Conservation (phyloP, 2,113 vertebrate species). For the Pluvianellus socialis region DNA sequence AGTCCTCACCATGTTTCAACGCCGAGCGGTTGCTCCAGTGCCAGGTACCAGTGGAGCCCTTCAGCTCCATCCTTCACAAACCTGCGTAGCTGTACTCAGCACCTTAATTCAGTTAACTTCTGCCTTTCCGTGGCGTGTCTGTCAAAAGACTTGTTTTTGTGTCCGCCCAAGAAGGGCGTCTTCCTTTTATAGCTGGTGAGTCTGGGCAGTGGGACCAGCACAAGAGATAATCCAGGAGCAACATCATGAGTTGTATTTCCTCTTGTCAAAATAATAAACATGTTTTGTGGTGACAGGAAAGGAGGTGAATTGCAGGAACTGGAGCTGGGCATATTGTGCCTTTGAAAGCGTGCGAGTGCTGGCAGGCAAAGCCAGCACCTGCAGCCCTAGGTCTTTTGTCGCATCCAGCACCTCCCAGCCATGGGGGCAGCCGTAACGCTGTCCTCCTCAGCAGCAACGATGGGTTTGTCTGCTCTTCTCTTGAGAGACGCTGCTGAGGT, state of each 20-base stretch:
- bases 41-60: background rate
- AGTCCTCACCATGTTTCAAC: background rate
- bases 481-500: background rate
- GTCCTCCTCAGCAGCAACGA: background rate
- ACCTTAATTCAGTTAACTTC: background rate
- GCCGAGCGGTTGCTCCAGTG: background rate
- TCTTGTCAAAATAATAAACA: background rate
- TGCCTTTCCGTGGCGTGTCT: background rate
- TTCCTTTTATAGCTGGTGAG: background rate
- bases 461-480: background rate
- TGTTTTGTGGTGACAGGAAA: background rate
- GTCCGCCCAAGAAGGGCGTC: background rate
- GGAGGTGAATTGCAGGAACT: slow-evolving; percentile 11
- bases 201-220: background rate
- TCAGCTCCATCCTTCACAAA: background rate
- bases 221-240: slow-evolving; percentile 9
- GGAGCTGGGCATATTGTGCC: background rate
- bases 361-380: background rate
- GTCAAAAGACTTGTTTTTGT: background rate
- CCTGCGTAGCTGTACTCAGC: background rate
- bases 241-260: background rate
- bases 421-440: background rate
- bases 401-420: background rate
- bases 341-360: background rate
- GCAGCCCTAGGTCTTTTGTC: background rate